A percentile compares a stretch with the other conserved stretches of the same genome.
Evolutionary conservation across 2,888 invertebrate genomes (phyloP).

Genomic region (Morpho achilles): DNA sequence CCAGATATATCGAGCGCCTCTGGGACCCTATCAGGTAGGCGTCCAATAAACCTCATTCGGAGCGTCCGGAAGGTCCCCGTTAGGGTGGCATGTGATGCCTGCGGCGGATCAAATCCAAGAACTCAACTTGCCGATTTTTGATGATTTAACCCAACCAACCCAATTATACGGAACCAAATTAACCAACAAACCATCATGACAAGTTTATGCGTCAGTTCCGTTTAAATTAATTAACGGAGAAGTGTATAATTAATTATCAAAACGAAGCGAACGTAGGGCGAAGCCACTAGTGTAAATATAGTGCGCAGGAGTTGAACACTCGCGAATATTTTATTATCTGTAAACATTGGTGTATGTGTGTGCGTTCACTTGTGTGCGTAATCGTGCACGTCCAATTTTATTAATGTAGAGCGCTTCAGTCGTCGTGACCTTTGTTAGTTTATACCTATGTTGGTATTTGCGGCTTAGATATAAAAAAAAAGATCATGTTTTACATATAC

Average conservation of each 20-base stretch:
- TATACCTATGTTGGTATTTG: no score
- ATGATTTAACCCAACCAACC: neutral
- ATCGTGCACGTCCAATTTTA: conserved; percentile 33
- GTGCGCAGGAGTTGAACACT: conserved; percentile 69
- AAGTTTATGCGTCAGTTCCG: conserved; percentile 15
- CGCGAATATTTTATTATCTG: conserved; percentile 70
- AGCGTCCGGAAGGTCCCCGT: no score
- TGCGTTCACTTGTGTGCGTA: conserved; percentile 28
- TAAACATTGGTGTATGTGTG: conserved; percentile 47
- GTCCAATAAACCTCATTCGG: no score
- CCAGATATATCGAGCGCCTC: no score
- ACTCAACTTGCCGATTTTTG: no score
- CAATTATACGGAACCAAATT: neutral
- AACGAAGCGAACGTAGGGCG: conserved; percentile 33
- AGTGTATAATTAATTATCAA: conserved; percentile 23
- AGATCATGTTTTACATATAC: no score
- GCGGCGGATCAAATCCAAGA: no score
- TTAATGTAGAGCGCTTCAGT: conserved; percentile 18
- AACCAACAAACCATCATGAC: neutral
- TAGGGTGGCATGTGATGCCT: no score
- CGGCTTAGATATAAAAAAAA: no score
- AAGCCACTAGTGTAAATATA: conserved; percentile 56
- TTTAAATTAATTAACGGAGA: conserved; percentile 19
- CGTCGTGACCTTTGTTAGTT: no score
- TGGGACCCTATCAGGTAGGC: no score